A percentile compares a stretch with the other conserved stretches of the same genome.
These are phyloP conservation scores for Scomber japonicus DNA, from an alignment of 2,113 vertebrate genomes.

Conservation along the genomic window DNA sequence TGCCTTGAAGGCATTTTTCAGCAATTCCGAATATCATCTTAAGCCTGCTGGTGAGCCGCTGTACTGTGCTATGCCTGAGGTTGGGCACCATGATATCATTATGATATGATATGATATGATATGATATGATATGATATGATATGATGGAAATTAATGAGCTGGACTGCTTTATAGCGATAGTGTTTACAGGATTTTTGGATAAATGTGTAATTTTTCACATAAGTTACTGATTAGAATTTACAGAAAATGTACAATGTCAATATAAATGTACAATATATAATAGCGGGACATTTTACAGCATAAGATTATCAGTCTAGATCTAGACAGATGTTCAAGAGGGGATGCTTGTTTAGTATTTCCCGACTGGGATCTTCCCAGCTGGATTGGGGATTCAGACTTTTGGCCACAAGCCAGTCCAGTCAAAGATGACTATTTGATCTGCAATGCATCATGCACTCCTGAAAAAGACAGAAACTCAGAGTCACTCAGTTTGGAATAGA, in stretches of 20 bases:
- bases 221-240: no score
- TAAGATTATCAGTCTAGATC: not conserved
- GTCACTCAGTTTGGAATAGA: slow-evolving; percentile 4
- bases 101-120: no score
- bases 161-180: not conserved
- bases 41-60: no score
- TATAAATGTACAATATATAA: not conserved
- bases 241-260: not conserved
- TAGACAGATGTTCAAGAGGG: not conserved
- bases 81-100: no score
- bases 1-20: no score
- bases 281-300: no score
- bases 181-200: not conserved
- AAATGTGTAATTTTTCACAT: not conserved
- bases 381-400: slow-evolving; percentile 9
- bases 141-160: not conserved
- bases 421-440: slow-evolving; percentile 15
- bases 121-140: no score
- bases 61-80: no score
- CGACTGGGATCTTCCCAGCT: slow-evolving; percentile 5
- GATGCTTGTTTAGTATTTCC: not conserved
- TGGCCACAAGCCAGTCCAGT: slow-evolving; percentile 23
- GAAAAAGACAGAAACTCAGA: not conserved
- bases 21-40: no score
- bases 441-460: not conserved